These are phyloP conservation scores for Lymantria monacha DNA, from an alignment of 2,888 invertebrate species.

Conservation along the genomic window DNA sequence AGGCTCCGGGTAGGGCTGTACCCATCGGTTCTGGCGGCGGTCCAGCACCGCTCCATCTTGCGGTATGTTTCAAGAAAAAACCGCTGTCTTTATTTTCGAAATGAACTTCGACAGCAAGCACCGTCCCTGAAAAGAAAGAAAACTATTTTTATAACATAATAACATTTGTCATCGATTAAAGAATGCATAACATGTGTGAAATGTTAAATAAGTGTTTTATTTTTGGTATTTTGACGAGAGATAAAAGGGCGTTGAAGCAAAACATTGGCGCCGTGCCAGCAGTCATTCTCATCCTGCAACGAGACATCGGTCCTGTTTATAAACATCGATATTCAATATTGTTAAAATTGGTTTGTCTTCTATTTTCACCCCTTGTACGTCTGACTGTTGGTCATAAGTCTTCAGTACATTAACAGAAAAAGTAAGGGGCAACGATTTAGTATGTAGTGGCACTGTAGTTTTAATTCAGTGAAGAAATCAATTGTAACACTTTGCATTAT, in stretches of 20 bases:
- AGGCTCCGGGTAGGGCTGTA: conserved; percentile 83
- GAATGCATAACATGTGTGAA: conserved; percentile 54
- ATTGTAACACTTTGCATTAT: too few species aligned
- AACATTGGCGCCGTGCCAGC: conserved; percentile 65
- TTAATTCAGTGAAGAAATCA: too few species aligned
- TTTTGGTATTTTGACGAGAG: conserved; percentile 54
- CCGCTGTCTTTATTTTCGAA: conserved; percentile 96
- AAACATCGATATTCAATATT: conserved; percentile 43
- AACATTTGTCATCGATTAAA: conserved; percentile 36
- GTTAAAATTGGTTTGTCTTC: conserved; percentile 26
- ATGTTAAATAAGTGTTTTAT: conserved; percentile 63
- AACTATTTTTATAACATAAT: conserved; percentile 38
- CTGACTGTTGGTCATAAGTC: too few species aligned
- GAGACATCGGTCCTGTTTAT: conserved; percentile 61
- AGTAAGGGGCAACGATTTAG: too few species aligned
- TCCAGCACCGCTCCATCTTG: conserved; percentile 85
- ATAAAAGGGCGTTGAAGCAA: conserved; percentile 64
- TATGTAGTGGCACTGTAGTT: too few species aligned
- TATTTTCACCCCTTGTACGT: conserved; percentile 4
- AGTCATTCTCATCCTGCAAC: conserved; percentile 52
- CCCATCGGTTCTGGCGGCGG: conserved; percentile 73
- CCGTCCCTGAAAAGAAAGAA: conserved; percentile 83
- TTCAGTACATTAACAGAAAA: too few species aligned
- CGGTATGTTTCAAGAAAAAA: conserved; percentile 92
- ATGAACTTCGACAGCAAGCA: conserved; percentile 91